Evolutionary conservation across 2,888 invertebrate species (phyloP).

Genomic region (Eristalinus sepulchralis): DNA sequence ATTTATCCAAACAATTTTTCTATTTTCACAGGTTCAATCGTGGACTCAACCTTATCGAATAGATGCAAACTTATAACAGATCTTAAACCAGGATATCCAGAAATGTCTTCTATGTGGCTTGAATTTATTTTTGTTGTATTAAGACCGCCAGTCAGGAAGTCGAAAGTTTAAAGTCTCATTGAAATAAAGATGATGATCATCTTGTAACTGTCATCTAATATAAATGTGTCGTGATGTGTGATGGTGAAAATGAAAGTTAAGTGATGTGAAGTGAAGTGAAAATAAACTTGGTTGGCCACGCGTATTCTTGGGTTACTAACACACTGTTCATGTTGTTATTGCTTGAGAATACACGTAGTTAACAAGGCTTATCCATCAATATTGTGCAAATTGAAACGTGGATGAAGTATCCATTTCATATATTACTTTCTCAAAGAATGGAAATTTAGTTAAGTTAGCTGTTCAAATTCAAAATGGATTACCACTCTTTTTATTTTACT

Average conservation of each 20-base stretch:
- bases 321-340: conserved; percentile 97
- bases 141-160: neutral
- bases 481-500: too few relatives aligned
- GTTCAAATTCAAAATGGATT: too few relatives aligned
- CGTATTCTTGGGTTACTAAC: conserved; percentile 99
- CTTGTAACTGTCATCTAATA: neutral
- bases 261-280: neutral
- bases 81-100: too few relatives aligned
- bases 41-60: too few relatives aligned
- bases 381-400: neutral
- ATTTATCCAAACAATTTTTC: too few relatives aligned
- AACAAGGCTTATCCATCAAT: conserved; percentile 84
- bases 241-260: neutral
- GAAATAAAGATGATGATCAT: neutral
- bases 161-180: neutral
- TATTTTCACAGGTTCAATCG: too few relatives aligned
- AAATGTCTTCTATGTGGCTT: too few relatives aligned
- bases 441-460: too few relatives aligned
- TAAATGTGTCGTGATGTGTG: neutral
- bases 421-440: too few relatives aligned
- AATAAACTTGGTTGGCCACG: conserved; percentile 92
- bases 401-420: too few relatives aligned
- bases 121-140: neutral
- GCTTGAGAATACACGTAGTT: conserved; percentile 99
- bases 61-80: too few relatives aligned